A percentile compares a stretch with the other conserved stretches of the same genome.
phyloP scores from a whole-genome alignment of 2,113 vertebrate genomes.

The Silurus asotus region DNA sequence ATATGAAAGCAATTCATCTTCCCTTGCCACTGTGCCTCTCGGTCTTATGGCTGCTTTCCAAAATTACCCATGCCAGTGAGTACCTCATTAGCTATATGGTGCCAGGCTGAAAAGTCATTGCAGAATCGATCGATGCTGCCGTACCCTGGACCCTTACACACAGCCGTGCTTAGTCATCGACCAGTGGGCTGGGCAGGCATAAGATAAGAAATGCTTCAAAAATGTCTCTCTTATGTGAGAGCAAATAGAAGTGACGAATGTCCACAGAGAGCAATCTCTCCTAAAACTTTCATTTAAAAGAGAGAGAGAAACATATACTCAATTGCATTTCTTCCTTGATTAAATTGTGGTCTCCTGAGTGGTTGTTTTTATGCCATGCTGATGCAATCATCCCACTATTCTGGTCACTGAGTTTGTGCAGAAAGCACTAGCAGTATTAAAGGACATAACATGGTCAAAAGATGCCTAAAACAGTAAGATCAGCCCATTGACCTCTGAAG shows the following conservation, averaged over 20 bases:
- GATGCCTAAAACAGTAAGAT: constrained; percentile 58
- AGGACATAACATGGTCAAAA: constrained; percentile 52
- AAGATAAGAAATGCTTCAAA: constrained; percentile 25
- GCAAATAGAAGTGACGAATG: constrained; percentile 1
- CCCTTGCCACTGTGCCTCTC: constrained; percentile 28
- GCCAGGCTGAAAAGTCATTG: constrained; percentile 64
- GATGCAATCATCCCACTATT: constrained; percentile 26
- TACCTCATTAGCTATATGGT: constrained; percentile 76
- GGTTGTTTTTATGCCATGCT: constrained; percentile 25
- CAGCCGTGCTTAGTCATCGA: constrained; percentile 66
- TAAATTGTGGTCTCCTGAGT: constrained; percentile 17
- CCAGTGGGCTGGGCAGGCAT: constrained; percentile 42
- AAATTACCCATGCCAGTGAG: constrained; percentile 56
- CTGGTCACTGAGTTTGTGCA: constrained; percentile 28
- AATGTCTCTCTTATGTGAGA: constrained; percentile 14
- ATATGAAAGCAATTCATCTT: constrained; percentile 60
- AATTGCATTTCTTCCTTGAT: constrained; percentile 10
- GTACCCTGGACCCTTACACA: constrained; percentile 48
- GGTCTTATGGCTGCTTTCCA: constrained; percentile 60
- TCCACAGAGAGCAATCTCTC: not conserved
- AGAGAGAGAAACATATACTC: not conserved
- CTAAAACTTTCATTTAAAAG: not conserved
- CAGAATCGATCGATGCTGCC: constrained; percentile 61
- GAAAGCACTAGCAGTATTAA: constrained; percentile 51
- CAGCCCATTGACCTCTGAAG: constrained; percentile 63